These are phyloP conservation scores for Taurulus bubalis DNA, from an alignment of 2,113 vertebrate species.

Conservation along the genomic window DNA sequence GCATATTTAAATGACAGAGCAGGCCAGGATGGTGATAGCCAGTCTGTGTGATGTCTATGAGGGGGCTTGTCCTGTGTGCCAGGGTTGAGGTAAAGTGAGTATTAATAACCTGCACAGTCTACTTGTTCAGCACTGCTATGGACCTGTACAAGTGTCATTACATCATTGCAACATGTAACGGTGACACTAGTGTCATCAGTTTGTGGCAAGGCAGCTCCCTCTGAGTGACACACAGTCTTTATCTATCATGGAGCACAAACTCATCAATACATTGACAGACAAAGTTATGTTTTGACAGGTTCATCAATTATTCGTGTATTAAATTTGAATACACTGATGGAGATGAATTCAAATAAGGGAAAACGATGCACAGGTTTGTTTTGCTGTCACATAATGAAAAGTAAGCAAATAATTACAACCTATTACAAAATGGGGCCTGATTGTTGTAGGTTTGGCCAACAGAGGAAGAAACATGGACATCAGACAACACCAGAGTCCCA, in stretches of 20 bases:
- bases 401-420: neutral
- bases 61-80: slow-evolving; percentile 36
- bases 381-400: neutral
- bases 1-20: slow-evolving; percentile 77
- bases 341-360: neutral
- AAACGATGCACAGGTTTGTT: neutral
- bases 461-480: neutral
- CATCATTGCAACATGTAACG: slow-evolving; percentile 53
- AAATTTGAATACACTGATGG: neutral
- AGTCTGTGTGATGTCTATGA: slow-evolving; percentile 51
- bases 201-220: slow-evolving; percentile 37
- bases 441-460: neutral
- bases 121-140: slow-evolving; percentile 35
- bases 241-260: slow-evolving; percentile 7
- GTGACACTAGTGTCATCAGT: slow-evolving; percentile 53
- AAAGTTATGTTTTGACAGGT: neutral
- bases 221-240: slow-evolving; percentile 12
- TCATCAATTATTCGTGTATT: neutral
- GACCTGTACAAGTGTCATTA: slow-evolving; percentile 58
- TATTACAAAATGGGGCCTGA: neutral
- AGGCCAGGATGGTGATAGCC: slow-evolving; percentile 59
- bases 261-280: slow-evolving; percentile 4
- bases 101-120: slow-evolving; percentile 49
- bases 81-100: slow-evolving; percentile 40
- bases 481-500: too few relatives aligned